Evolutionary conservation across 2,113 vertebrate genomes (phyloP).

Genomic region (Sinocyclocheilus rhinocerous): DNA sequence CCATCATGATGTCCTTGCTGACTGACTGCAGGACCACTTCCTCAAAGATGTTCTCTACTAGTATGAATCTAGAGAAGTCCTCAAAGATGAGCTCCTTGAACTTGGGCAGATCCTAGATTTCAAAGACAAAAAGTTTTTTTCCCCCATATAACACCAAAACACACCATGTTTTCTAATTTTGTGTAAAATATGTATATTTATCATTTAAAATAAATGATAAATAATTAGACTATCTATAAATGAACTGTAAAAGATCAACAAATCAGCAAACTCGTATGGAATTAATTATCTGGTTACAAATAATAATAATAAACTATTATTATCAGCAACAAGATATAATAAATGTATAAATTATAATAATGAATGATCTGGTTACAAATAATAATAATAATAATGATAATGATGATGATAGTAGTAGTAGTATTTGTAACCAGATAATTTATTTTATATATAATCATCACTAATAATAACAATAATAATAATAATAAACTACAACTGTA

Average conservation of each 20-base stretch:
- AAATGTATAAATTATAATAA: background rate
- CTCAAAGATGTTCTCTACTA: conserved; percentile 92
- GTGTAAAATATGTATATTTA: background rate
- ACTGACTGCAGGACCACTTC: conserved; percentile 94
- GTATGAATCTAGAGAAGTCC: conserved; percentile 89
- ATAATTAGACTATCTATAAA: background rate
- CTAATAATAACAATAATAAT: too few species aligned
- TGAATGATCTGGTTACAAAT: background rate
- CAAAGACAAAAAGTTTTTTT: background rate
- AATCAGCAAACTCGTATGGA: background rate
- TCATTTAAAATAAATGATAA: background rate
- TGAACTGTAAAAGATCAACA: background rate
- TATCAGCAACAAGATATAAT: background rate
- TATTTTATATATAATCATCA: too few species aligned
- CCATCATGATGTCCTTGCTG: conserved; percentile 95
- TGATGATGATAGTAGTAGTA: background rate
- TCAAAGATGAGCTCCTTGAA: conserved; percentile 96
- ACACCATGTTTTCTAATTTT: background rate
- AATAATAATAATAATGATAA: background rate
- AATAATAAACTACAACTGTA: too few species aligned
- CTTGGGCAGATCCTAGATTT: conserved; percentile 82
- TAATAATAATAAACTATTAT: background rate
- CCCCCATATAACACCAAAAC: background rate
- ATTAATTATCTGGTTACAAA: background rate
- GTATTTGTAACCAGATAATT: too few species aligned